Evolutionary conservation across 2,113 vertebrate genomes (phyloP).

Genomic region (Serinus canaria): DNA sequence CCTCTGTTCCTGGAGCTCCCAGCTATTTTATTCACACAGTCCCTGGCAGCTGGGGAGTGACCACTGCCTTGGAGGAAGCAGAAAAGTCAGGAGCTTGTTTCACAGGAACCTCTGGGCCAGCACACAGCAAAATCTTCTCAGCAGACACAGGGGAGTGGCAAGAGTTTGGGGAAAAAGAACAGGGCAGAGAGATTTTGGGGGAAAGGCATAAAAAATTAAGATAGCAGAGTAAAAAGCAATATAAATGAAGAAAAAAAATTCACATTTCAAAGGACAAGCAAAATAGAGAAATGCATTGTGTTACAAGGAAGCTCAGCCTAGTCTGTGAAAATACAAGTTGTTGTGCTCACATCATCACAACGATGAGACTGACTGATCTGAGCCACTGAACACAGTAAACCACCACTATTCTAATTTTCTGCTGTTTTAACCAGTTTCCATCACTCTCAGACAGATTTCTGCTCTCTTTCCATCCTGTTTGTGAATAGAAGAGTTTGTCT

Average conservation of each 20-base stretch:
- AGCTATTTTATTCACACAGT: neutral
- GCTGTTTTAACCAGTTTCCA: neutral
- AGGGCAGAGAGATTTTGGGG: neutral
- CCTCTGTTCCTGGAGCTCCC: neutral
- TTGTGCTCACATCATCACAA: neutral
- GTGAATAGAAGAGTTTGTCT: neutral
- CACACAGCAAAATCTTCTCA: neutral
- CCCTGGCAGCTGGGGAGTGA: neutral
- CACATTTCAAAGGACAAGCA: neutral
- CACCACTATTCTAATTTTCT: neutral
- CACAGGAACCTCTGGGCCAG: neutral
- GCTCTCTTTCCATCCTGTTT: neutral
- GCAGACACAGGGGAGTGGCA: neutral
- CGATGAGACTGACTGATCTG: neutral
- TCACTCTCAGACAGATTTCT: neutral
- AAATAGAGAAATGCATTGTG: neutral
- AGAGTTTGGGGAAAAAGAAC: neutral
- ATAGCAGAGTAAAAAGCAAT: neutral
- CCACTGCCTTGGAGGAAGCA: neutral
- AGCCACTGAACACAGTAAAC: neutral
- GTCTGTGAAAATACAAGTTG: neutral
- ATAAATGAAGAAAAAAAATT: neutral
- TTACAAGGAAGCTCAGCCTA: neutral
- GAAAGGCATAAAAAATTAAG: neutral
- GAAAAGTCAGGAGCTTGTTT: neutral